Conservation (phyloP, 2,888 invertebrate genomes). For the Acrocera orbiculus region DNA sequence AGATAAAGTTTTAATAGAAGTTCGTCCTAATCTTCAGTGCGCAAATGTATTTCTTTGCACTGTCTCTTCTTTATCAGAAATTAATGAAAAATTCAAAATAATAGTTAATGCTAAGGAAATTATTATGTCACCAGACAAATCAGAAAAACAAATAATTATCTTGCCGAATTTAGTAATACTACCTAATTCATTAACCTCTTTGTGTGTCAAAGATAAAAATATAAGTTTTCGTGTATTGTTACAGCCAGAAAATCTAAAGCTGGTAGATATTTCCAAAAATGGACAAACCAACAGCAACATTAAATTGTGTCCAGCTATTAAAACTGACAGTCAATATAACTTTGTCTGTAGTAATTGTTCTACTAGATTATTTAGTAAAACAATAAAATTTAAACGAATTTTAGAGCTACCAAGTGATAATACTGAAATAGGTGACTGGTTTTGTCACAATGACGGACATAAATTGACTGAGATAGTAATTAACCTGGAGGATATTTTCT, state of each 20-base stretch:
- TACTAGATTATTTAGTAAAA: slow-evolving; percentile 2
- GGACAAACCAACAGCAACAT: background rate
- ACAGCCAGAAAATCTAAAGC: too few relatives aligned
- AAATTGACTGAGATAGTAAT: background rate
- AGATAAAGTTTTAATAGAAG: background rate
- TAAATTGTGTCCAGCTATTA: too few relatives aligned
- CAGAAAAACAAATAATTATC: background rate
- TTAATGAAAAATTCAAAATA: background rate
- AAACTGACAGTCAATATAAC: too few relatives aligned
- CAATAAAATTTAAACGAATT: slow-evolving; percentile 9
- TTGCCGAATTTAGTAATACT: slow-evolving; percentile 1
- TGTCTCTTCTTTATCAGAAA: background rate
- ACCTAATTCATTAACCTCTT: slow-evolving; percentile 5
- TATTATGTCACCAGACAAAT: background rate
- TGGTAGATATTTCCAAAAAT: slow-evolving; percentile 1
- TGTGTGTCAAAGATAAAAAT: slow-evolving; percentile 5
- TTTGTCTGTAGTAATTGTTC: slow-evolving; percentile 10
- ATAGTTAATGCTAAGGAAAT: background rate
- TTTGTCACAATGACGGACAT: slow-evolving; percentile 12
- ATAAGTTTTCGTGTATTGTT: slow-evolving; percentile 7
- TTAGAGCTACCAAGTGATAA: slow-evolving; percentile 12
- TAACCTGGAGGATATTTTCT: slow-evolving; percentile 10
- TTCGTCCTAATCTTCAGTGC: slow-evolving; percentile 4
- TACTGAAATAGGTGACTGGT: slow-evolving; percentile 13
- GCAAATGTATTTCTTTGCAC: slow-evolving; percentile 2